Evolutionary conservation across 2,888 invertebrate genomes (phyloP), one percentile per base, ranked within the genome.

Genomic region (Sericinus montela): DNA sequence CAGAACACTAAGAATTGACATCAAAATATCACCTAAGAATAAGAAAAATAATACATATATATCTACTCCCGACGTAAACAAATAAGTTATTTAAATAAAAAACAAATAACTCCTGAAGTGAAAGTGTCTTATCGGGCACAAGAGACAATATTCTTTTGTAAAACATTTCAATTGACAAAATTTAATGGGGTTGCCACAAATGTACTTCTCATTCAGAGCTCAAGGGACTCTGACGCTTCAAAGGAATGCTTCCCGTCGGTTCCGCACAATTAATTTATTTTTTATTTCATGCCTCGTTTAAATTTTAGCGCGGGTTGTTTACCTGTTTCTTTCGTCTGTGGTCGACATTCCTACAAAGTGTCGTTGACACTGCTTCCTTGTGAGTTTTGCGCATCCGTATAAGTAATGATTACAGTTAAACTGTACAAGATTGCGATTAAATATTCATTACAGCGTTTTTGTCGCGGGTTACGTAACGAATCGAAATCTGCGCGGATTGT

Each of bases 381-480:
- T 40, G 23, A n/a, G 23, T 38, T 38, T 23, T 29, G 14, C 34
- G 25, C 34, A 30, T 28, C 46, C 39, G 46, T 40, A 40, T 40
- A 39, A 25, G 39, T 46, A 46, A 34, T 46, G 39, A 46, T 40
- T 40, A 46, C 46, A 35, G 46, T 45, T 45, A 32, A 46, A 46
- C 16, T 15, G 40, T 40, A 29, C 32, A 32, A 10, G 41, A 46
- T 40, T 40, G 39, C 23, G 28, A 39, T 39, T 40, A 40, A 46
- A 46, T 9, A 11, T 23, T 32, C 32, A 35, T 46, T 40, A 46
- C 40, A 6, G 6, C 2, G 25, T 40, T 46, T 28, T 46, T 46
- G 32, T 32, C 14, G 34, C 25, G 25, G 11, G 32, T 32, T 32
- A 32, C 5, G 32, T 32, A 11, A 32, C 32, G 32, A 32, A 32